Evolutionary conservation across 2,113 vertebrate species (phyloP), one percentile per base, ranked within the genome.

Genomic region (Vimba vimba): DNA sequence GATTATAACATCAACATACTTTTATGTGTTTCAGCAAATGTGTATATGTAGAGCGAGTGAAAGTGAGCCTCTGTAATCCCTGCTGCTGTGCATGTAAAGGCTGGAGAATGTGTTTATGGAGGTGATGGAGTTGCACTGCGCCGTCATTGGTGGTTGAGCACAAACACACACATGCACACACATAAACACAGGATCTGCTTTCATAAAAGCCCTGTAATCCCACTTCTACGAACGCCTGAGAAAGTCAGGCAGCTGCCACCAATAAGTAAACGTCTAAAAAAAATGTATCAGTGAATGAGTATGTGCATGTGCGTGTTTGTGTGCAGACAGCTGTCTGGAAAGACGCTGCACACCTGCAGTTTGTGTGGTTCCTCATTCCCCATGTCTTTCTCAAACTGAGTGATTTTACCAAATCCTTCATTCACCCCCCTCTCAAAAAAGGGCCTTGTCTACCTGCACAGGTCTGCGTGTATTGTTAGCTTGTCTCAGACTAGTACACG

Each of bases 141-240:
- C 55, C 4, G 25, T 85, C 33, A 39, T 47, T 76, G 5, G 59
- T 43, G 71, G 79, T 55, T 47, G 60, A 79, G 77, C 82, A 87
- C 80, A 69, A 27, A 79, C 75, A 85, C 60, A 76, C 83, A 85
- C 71, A 84, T 50, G 75, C 84, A 80, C 36, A 25, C 39, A 60
- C 74, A 85, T 71, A 74, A 73, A 79, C 80, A 66, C 62, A 59
- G 68, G 52, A 74, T 55, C 45, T 59, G 66, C 82, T 80, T 66
- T 79, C 60, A 88, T 86, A 78, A 82, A 82, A 83, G 79, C 55
- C 79, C 55, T 66, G 77, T 88, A 86, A 88, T 88, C 84, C 66
- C 77, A 45, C 84, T 71, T 81, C 74, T 50, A n/a, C 43, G 73
- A 23, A 27, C 5, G 33, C 27, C 36, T 43, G 80, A 79, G 64